Evolutionary conservation across 2,888 invertebrate genomes (phyloP), one percentile per base, ranked within the genome.

Genomic region (Tinea pellionella): DNA sequence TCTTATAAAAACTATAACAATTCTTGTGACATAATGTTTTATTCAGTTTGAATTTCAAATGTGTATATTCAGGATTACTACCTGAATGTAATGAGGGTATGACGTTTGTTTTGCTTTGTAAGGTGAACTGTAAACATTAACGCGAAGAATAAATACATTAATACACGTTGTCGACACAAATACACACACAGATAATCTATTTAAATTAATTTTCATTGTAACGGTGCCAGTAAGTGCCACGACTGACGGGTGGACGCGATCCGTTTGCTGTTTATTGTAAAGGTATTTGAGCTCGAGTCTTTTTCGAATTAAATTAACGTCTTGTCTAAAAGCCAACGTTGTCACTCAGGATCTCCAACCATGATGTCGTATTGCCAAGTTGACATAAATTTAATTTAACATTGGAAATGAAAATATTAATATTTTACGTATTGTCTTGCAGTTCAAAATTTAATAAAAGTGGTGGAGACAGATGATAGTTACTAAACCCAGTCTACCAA

Each of bases 11-110:
- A 3, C 24, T 47, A 15, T 15, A 47, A 47, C 57, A n/a, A 32
- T 13, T 57, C 2, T 15, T 57, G 32, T 16, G 57, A 15, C 57
- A 57, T 57, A 57, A 57, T 57, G 57, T 57, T 57, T 57, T 57
- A 57, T 57, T 57, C 57, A 57, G 57, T 57, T 32, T 57, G 57
- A 32, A 32, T 57, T 57, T 32, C 13, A 55, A 57, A 57, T 32
- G 57, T 32, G 57, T 32, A n/a, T n/a, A 19, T 53, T 53, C 53
- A 53, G 53, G 53, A 53, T 53, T 24, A 11, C 53, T 53, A 53
- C 53, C 53, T 53, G 53, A 53, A 53, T 53, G 24, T 53, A 53
- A 53, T 53, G 53, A 53, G 53, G 53, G 53, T 53, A 53, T 53
- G 53, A 53, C 53, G 53, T 53, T 24, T 53, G 53, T 53, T 53